Evolutionary conservation across 2,888 invertebrate genomes (phyloP).

Genomic region (Drosophila pseudotalamancana): DNA sequence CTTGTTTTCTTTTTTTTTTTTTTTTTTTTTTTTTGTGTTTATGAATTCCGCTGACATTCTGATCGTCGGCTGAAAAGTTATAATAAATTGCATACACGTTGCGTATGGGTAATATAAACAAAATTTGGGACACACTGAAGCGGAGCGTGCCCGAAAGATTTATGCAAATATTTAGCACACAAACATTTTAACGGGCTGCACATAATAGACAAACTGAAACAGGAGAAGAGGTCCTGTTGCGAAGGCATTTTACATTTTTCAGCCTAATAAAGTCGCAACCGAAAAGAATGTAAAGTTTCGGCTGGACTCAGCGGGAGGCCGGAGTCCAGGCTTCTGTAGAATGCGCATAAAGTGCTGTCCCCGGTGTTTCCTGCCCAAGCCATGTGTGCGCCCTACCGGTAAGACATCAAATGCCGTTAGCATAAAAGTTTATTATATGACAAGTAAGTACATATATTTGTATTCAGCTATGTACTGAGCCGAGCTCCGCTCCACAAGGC

Average conservation of each 20-base stretch:
- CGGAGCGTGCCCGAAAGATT: slow-evolving; percentile 49
- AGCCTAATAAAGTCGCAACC: slow-evolving; percentile 71
- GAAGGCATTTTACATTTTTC: slow-evolving; percentile 64
- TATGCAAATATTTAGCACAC: slow-evolving; percentile 72
- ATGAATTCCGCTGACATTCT: slow-evolving; percentile 4
- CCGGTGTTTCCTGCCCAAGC: slow-evolving; percentile 32
- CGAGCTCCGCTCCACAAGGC: slow-evolving; percentile 19
- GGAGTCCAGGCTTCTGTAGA: slow-evolving; percentile 21
- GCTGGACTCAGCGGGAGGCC: slow-evolving; percentile 45
- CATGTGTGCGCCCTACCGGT: slow-evolving; percentile 57
- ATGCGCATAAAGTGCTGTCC: slow-evolving; percentile 57
- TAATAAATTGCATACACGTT: slow-evolving; percentile 51
- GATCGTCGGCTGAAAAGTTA: slow-evolving; percentile 36
- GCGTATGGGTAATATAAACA: slow-evolving; percentile 55
- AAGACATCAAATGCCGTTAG: slow-evolving; percentile 71
- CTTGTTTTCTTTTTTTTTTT: slow-evolving; percentile 18
- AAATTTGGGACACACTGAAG: slow-evolving; percentile 25
- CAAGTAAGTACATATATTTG: slow-evolving; percentile 70
- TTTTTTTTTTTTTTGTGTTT: no score
- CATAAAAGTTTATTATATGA: slow-evolving; percentile 77
- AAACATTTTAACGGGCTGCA: slow-evolving; percentile 69
- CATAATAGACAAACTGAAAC: slow-evolving; percentile 38
- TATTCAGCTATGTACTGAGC: slow-evolving; percentile 46
- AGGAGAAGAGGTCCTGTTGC: slow-evolving; percentile 22
- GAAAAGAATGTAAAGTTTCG: slow-evolving; percentile 46